phyloP scores from a whole-genome alignment of 92 coral and sea anemone genomes.

The Paramuricea clavata region DNA sequence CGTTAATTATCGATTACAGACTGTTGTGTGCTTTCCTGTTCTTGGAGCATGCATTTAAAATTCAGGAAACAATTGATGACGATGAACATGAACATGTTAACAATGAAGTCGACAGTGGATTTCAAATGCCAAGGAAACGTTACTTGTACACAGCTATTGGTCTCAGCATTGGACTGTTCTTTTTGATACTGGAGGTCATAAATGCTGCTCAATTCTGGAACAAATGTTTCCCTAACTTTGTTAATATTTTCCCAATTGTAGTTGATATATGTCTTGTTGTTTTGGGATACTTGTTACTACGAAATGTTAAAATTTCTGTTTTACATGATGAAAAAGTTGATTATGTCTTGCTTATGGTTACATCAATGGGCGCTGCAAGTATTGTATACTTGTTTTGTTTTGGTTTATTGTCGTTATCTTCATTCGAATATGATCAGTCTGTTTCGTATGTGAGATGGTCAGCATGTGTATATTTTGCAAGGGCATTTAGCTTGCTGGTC shows the following conservation, averaged over 20 bases:
- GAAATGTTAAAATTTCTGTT: not conserved
- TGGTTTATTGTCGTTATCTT: not conserved
- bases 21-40: conserved; percentile 85
- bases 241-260: conserved; percentile 80
- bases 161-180: conserved; percentile 62
- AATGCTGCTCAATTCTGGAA: conserved; percentile 83
- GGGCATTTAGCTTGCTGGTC: conserved; percentile 9
- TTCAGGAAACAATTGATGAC: conserved; percentile 75
- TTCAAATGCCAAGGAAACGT: not conserved
- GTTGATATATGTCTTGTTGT: conserved; percentile 71
- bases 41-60: conserved; percentile 88
- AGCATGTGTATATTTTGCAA: not conserved
- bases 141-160: not conserved
- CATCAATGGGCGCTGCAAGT: conserved; percentile 42
- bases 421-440: not conserved
- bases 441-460: conserved; percentile 32
- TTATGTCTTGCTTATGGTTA: conserved; percentile 16
- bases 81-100: not conserved
- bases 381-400: conserved; percentile 17
- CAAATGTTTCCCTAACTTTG: conserved; percentile 74
- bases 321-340: not conserved
- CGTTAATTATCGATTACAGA: conserved; percentile 71
- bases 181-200: conserved; percentile 69
- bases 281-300: conserved; percentile 71
- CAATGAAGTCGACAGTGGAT: not conserved